phyloP scores from a whole-genome alignment of 2,113 vertebrate species.

The Gyps fulvus region DNA sequence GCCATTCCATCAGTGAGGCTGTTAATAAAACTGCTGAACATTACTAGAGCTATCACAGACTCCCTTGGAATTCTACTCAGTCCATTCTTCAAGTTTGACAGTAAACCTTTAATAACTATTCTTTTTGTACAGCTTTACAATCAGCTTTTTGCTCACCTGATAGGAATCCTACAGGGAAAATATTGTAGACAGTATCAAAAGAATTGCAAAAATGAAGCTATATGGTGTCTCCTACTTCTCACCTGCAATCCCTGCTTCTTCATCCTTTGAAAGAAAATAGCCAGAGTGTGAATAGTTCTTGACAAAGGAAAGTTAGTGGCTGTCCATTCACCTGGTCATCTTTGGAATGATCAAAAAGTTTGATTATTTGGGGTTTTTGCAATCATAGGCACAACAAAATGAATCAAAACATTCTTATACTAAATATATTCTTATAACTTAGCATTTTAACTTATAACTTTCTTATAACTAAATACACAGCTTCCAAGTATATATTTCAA shows the following conservation, averaged over 20 bases:
- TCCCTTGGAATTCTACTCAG: background rate
- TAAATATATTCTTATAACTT: background rate
- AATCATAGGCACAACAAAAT: background rate
- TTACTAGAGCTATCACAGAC: background rate
- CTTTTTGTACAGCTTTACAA: background rate
- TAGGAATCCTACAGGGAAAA: background rate
- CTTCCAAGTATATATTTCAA: background rate
- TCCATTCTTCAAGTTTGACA: background rate
- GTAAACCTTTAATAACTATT: conserved; percentile 1
- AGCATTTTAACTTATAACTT: background rate
- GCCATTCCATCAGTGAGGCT: background rate
- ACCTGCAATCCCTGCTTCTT: background rate
- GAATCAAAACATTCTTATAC: background rate
- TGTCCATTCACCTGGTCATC: background rate
- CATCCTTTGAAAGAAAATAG: background rate
- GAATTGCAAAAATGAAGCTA: background rate
- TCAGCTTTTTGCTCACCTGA: background rate
- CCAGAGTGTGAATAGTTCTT: background rate
- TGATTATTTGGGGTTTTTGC: background rate
- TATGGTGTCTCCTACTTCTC: background rate
- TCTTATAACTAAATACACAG: background rate
- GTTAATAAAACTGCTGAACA: background rate
- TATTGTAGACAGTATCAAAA: background rate
- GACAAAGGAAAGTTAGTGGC: background rate
- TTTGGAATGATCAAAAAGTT: background rate